Conservation (phyloP, 2,113 vertebrate genomes). For the Gymnogyps californianus region DNA sequence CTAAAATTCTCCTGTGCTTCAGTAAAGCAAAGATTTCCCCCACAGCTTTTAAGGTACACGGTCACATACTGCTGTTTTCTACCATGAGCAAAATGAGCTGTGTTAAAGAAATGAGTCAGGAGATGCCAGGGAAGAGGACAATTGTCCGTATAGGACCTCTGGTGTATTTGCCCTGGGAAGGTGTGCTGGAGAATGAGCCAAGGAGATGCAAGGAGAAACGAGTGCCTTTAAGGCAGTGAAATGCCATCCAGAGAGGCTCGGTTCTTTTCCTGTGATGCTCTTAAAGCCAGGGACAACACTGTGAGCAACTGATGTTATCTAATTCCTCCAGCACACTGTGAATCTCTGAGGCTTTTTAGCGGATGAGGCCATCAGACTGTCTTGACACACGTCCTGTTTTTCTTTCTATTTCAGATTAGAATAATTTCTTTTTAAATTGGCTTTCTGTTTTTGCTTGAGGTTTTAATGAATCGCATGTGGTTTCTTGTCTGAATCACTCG, state of each 20-base stretch:
- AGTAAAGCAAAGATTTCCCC: not conserved
- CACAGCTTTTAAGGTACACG: not conserved
- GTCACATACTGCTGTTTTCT: not conserved
- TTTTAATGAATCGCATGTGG: not conserved
- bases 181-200: not conserved
- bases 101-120: not conserved
- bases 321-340: not conserved
- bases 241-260: accelerated
- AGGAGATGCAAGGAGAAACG: not conserved
- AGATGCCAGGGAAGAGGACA: not conserved
- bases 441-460: not conserved
- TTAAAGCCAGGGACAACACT: not conserved
- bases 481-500: not conserved
- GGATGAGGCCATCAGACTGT: not conserved
- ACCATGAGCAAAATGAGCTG: not conserved
- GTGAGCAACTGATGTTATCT: not conserved
- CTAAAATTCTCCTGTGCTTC: not conserved
- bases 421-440: not conserved
- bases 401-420: conserved; percentile 3
- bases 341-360: not conserved
- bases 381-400: not conserved
- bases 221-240: not conserved
- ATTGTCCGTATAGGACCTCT: not conserved
- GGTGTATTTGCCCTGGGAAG: not conserved
- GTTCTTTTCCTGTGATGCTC: not conserved